These are phyloP conservation scores for Zaprionus africanus DNA, from an alignment of 1,140 invertebrate genomes.

Conservation along the genomic window DNA sequence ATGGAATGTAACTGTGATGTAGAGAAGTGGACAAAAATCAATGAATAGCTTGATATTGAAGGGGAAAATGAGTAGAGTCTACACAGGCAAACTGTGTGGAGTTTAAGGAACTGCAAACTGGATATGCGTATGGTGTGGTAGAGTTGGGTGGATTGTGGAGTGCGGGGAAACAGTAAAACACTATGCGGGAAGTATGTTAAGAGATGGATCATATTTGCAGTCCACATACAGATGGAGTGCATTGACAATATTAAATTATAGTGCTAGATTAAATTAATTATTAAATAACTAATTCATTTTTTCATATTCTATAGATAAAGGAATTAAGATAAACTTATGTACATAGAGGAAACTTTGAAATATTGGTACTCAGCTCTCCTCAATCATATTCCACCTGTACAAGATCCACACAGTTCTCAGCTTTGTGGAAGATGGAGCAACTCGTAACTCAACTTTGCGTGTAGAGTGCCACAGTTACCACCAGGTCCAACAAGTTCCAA, in stretches of 20 bases:
- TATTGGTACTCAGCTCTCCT: neutral
- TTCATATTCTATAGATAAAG: neutral
- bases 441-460: conserved; percentile 7
- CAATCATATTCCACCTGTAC: neutral
- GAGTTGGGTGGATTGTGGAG: neutral
- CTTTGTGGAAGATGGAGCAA: neutral
- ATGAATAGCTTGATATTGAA: conserved; percentile 1
- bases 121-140: conserved; percentile 11
- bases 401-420: conserved; percentile 8
- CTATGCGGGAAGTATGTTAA: neutral
- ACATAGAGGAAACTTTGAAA: neutral
- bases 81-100: neutral
- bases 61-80: conserved; percentile 17
- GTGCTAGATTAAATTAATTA: neutral
- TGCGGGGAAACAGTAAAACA: neutral
- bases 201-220: neutral
- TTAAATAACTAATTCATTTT: neutral
- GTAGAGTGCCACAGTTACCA: neutral
- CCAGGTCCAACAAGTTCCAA: neutral
- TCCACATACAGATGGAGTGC: too few relatives aligned
- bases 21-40: neutral
- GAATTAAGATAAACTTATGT: neutral
- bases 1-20: neutral
- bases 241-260: too few relatives aligned
- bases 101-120: conserved; percentile 8